phyloP scores from a whole-genome alignment of 2,797 vertebrate species.

The Manis javanica region DNA sequence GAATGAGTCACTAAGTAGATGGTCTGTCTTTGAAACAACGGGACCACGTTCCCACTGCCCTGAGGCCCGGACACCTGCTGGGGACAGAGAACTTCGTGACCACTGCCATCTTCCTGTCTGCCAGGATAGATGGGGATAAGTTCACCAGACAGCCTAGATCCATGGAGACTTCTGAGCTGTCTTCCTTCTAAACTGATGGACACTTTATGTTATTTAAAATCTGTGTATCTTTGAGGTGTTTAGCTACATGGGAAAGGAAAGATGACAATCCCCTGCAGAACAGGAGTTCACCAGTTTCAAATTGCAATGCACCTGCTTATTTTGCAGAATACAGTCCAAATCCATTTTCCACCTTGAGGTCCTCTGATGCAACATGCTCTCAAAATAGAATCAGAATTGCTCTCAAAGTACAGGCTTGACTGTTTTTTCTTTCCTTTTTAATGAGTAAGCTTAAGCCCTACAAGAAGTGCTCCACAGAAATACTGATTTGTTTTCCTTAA shows the following conservation, averaged over 20 bases:
- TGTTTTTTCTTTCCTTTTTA: slow-evolving; percentile 61
- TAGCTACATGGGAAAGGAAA: background rate
- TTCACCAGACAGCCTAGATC: background rate
- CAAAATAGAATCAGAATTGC: slow-evolving; percentile 78
- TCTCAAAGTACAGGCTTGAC: slow-evolving; percentile 65
- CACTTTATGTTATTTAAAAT: background rate
- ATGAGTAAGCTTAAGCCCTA: slow-evolving; percentile 71
- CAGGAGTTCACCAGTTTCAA: background rate
- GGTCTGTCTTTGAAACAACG: background rate
- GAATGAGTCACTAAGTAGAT: background rate
- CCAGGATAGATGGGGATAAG: background rate
- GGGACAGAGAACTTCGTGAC: background rate
- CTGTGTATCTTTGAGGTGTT: background rate
- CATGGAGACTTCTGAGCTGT: background rate
- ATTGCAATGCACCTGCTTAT: background rate
- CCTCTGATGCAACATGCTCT: slow-evolving; percentile 67
- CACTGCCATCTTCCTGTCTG: background rate
- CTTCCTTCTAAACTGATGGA: background rate
- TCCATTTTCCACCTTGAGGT: slow-evolving; percentile 52
- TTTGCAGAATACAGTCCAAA: background rate
- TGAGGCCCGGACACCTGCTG: background rate
- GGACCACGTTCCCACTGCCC: background rate
- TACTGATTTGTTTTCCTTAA: slow-evolving; percentile 65
- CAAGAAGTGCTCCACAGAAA: background rate
- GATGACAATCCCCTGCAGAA: background rate